Conservation (phyloP, 2,113 vertebrate genomes). For the Boulengerochromis microlepis region DNA sequence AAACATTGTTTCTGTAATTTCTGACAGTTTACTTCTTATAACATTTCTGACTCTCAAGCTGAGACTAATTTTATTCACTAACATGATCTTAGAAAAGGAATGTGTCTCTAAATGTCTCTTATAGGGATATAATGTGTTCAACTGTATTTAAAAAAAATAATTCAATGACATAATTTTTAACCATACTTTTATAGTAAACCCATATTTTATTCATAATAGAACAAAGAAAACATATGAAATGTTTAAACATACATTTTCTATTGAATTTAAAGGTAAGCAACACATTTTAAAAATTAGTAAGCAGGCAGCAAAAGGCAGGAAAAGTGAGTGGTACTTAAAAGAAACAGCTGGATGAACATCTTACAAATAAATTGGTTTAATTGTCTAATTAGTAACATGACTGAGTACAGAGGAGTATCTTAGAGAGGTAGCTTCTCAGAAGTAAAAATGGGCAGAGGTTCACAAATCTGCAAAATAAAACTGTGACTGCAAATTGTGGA, state of each 20-base stretch:
- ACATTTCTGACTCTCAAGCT: neutral
- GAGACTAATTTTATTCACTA: neutral
- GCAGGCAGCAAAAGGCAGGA: neutral
- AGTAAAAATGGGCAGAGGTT: neutral
- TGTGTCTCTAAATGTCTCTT: neutral
- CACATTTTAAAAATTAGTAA: neutral
- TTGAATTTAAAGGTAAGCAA: neutral
- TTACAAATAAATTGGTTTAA: neutral
- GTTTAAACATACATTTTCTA: neutral
- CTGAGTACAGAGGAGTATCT: neutral
- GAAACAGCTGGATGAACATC: neutral
- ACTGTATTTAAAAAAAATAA: neutral
- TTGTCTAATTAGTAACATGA: neutral
- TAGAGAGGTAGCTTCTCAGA: neutral
- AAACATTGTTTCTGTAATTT: neutral
- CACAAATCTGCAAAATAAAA: neutral
- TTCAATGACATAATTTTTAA: neutral
- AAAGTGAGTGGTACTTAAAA: neutral
- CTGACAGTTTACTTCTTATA: neutral
- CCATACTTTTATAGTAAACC: neutral
- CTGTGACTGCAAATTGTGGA: neutral
- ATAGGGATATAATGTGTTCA: neutral
- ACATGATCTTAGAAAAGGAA: neutral
- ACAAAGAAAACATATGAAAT: neutral
- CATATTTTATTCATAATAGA: neutral